Conservation (phyloP, 2,888 invertebrate genomes). For the Agriotes lineatus region DNA sequence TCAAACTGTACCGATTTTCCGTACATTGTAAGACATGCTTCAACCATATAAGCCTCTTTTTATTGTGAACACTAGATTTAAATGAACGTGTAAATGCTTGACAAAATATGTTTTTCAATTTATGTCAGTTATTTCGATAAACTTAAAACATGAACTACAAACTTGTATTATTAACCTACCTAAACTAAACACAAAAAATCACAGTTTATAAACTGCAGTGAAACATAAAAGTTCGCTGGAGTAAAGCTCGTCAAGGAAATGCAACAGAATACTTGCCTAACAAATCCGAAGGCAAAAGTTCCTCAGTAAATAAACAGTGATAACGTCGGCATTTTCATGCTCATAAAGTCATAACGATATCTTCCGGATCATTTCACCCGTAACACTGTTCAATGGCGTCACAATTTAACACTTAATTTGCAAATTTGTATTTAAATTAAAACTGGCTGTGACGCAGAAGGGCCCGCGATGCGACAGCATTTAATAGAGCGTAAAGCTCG, state of each 20-base stretch:
- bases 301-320: not conserved
- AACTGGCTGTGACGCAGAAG: slow-evolving; percentile 45
- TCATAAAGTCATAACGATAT: slow-evolving; percentile 51
- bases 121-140: too few species aligned
- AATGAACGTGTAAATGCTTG: too few species aligned
- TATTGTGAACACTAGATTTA: too few species aligned
- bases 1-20: too few species aligned
- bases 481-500: slow-evolving; percentile 40
- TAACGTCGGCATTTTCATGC: slow-evolving; percentile 18
- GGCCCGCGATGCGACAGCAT: slow-evolving; percentile 40
- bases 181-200: too few species aligned
- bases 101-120: too few species aligned
- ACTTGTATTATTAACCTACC: too few species aligned
- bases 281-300: not conserved
- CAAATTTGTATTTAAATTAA: slow-evolving; percentile 56
- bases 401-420: slow-evolving; percentile 54
- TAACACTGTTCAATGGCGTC: slow-evolving; percentile 50
- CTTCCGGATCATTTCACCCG: slow-evolving; percentile 50
- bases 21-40: too few species aligned
- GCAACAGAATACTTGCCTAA: not conserved
- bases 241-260: not conserved
- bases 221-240: too few species aligned
- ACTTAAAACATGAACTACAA: too few species aligned
- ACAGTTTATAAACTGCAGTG: too few species aligned
- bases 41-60: too few species aligned